Base-by-base conservation (phyloP, 1,140 invertebrate genomes). In the Drosophila sp. region DNA sequence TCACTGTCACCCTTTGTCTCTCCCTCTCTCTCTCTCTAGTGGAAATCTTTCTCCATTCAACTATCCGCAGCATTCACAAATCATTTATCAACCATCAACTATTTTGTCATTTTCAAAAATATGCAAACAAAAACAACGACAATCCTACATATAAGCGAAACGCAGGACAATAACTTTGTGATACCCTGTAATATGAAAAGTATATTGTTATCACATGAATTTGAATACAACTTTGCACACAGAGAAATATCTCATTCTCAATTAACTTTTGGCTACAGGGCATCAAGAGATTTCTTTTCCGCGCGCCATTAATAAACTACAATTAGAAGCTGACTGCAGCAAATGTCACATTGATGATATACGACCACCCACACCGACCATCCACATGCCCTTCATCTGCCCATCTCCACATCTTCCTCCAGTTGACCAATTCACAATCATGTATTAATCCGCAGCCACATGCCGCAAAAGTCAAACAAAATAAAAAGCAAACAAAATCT, bases 291-390 rank as follows among this genome's bases (percentile, higher is more conserved):
- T 27, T 7, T 27, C 44, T 27, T 7, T 27, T 23, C 8, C 8
- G 7, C 44, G 44, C 58, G 27, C 54, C 65, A 63, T 81, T 80
- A 80, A 80, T 80, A 61, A 63, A 61, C 44, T 55, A 70, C 79
- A 81, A 81, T 80, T 77, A 81, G 70, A 80, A 66, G 47, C 50
- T 47, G 50, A 38, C 66, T 66, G 41, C 66, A 60, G 62, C 79
- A 81, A 81, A 81, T 81, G 69, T 61, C 65, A 72, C 66, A 64
- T 82, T 81, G 79, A 81, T 81, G 79, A 68, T 75, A 62, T 60
- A 54, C 47, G 63, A 60, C 32, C 25, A 47, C 23, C 44, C 44
- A 1, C 23, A 4, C 3, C 41, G 4, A 44, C 44, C 8, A 8
- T 8, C 33, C 7, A 8, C 1, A 35, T 17, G 25, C 17, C 23